phyloP scores from a whole-genome alignment of 2,888 invertebrate species.

The Andrena minutula region DNA sequence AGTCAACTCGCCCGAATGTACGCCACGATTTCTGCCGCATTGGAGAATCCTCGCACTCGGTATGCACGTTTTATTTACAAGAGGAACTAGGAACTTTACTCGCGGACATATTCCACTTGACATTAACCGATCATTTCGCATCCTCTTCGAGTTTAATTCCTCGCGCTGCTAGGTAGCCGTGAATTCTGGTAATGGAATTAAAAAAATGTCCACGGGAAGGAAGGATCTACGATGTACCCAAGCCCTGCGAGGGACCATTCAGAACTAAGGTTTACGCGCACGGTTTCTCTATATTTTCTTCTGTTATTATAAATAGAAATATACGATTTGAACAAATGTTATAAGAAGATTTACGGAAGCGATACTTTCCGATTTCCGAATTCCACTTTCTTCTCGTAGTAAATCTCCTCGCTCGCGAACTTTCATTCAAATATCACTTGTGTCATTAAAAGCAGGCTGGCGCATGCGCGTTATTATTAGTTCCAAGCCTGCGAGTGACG shows the following conservation, averaged over 20 bases:
- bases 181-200: too few species aligned
- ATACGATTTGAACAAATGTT: too few species aligned
- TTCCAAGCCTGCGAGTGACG: slow-evolving; percentile 63
- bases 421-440: slow-evolving; percentile 38
- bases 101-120: not conserved
- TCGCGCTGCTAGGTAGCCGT: too few species aligned
- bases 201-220: too few species aligned
- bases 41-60: not conserved
- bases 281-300: too few species aligned
- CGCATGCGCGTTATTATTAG: slow-evolving; percentile 52
- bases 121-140: not conserved
- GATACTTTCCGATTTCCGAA: too few species aligned
- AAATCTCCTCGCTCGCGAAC: not conserved
- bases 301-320: too few species aligned
- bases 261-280: too few species aligned
- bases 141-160: not conserved
- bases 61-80: not conserved
- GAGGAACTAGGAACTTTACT: not conserved
- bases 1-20: not conserved
- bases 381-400: not conserved
- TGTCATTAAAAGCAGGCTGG: slow-evolving; percentile 10
- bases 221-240: too few species aligned
- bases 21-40: slow-evolving; percentile 11
- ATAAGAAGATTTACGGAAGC: too few species aligned
- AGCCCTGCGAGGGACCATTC: too few species aligned